Evolutionary conservation across 2,113 vertebrate species (phyloP).

Genomic region (Nicator chloris): DNA sequence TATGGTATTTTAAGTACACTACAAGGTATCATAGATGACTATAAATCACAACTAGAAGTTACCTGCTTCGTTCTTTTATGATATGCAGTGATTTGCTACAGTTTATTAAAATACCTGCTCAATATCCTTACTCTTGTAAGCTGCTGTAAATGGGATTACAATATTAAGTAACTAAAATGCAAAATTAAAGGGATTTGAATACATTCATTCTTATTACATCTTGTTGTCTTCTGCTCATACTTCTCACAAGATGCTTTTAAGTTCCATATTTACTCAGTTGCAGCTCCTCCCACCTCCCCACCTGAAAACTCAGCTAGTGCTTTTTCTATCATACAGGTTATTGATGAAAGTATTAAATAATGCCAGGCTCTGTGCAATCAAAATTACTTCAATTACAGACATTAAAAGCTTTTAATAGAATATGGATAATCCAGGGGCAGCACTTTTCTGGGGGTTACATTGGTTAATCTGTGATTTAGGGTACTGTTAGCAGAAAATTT

Average conservation of each 20-base stretch:
- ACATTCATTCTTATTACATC: background rate
- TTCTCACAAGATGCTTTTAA: background rate
- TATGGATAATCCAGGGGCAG: background rate
- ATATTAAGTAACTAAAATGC: background rate
- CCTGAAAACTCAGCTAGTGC: background rate
- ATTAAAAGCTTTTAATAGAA: background rate
- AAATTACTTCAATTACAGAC: background rate
- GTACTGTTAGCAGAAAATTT: background rate
- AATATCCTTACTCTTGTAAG: background rate
- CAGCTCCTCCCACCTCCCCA: background rate
- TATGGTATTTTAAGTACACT: background rate
- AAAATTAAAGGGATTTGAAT: background rate
- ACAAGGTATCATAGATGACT: background rate
- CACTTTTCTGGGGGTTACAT: background rate
- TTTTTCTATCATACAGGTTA: background rate
- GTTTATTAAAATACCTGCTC: background rate
- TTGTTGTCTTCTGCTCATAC: background rate
- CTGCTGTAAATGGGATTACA: background rate
- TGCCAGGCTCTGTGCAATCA: background rate
- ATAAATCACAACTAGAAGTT: background rate
- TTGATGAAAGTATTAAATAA: background rate
- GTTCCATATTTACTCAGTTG: background rate
- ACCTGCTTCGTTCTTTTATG: background rate
- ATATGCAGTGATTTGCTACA: background rate
- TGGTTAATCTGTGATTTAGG: background rate